Base-by-base conservation (phyloP, 2,797 vertebrate species). In the Pseudochirops corinnae region DNA sequence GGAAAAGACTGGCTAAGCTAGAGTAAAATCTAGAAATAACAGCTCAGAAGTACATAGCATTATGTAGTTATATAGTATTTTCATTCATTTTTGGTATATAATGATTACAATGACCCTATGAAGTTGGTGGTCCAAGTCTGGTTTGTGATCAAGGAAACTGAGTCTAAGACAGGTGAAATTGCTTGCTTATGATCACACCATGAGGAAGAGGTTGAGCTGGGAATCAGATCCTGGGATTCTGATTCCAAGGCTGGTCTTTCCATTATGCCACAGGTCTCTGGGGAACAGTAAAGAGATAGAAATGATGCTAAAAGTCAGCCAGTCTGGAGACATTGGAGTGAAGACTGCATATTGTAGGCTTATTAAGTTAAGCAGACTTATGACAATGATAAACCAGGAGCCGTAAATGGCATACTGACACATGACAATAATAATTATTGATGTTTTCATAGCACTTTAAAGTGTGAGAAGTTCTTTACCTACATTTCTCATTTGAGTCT, bases 1-100 rank as follows among this genome's bases (percentile, higher is more conserved):
- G 67, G 67, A 62, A 94, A 91, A 74, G 90, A 46, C 33, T 93
- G 90, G 91, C 53, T 90, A 87, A 39, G 1, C 92, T 91, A 18
- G 16, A 33, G 53, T 90, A 50, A 24, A 87, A 87, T 50, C 74
- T 50, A 87, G 21, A 24, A 87, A 39, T n/a, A 74, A 39, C 33
- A n/a, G 26, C 33, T 33, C 33, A 39, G 14, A 74, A n/a, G 4
- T 74, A 21, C 16, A 21, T n/a, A 74, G 16, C 16, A 39, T 33
- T 67, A 10, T 50, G 10, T 24, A 87, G 39, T 50, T 87, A 50
- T 87, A 50, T 16, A 50, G 3, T 26, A 50, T 11, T 87, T 87
- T 50, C 74, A 87, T 87, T 87, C 16, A 50, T 50, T 50, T 58
- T 87, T 87, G 74, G 21, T 87, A 26, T 87, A 11, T 87, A 24